A percentile compares a stretch with the other conserved stretches of the same genome.
Conservation (phyloP, 2,797 vertebrate genomes). For the Harpagifer antarcticus region DNA sequence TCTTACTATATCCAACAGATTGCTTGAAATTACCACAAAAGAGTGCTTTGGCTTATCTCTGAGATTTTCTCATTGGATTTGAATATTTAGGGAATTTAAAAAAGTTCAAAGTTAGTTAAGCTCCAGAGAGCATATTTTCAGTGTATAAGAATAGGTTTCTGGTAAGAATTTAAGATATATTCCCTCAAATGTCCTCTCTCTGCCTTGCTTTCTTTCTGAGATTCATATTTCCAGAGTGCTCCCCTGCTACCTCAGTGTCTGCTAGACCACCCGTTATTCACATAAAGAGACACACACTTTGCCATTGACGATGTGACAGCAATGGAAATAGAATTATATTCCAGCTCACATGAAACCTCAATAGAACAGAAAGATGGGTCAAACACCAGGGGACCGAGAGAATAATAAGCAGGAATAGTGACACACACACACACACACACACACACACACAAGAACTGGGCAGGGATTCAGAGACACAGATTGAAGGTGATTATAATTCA, state of each 20-base stretch:
- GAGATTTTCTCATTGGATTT: not conserved
- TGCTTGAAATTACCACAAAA: not conserved
- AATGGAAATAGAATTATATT: slow-evolving; percentile 66
- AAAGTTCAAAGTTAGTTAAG: not conserved
- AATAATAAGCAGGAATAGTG: slow-evolving; percentile 63
- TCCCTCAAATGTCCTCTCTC: not conserved
- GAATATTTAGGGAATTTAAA: not conserved
- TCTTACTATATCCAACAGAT: not conserved
- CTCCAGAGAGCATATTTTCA: not conserved
- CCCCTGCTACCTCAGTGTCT: slow-evolving; percentile 39
- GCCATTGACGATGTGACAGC: slow-evolving; percentile 66
- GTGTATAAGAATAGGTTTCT: not conserved
- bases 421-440: slow-evolving; percentile 34
- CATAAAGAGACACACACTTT: slow-evolving; percentile 25
- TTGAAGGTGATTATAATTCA: slow-evolving; percentile 78
- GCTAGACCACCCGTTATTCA: slow-evolving; percentile 44
- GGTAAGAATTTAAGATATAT: not conserved
- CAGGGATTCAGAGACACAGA: slow-evolving; percentile 71
- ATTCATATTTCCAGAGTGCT: slow-evolving; percentile 54
- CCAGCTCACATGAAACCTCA: slow-evolving; percentile 66
- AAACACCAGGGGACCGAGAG: slow-evolving; percentile 55
- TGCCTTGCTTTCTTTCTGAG: slow-evolving; percentile 1
- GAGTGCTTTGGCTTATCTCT: not conserved
- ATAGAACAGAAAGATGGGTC: slow-evolving; percentile 66
- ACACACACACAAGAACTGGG: slow-evolving; percentile 51